phyloP scores from a whole-genome alignment of 2,888 invertebrate genomes.

The Onchidella celtica region DNA sequence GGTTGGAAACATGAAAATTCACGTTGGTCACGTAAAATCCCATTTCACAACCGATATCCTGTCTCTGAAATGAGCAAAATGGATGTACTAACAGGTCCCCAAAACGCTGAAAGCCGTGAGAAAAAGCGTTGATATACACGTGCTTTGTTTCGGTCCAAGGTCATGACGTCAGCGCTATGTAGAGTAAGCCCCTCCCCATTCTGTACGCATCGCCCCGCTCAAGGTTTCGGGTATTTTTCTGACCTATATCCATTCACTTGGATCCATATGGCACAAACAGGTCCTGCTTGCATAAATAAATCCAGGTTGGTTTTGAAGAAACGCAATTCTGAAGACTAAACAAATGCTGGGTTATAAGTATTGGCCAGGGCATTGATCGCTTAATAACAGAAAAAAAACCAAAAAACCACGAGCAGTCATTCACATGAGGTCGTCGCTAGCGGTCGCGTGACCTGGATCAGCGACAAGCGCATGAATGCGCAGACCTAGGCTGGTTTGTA shows the following conservation, averaged over 20 bases:
- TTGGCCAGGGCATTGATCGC: too few relatives aligned
- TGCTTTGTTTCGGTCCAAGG: constrained; percentile 57
- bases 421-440: too few relatives aligned
- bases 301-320: too few relatives aligned
- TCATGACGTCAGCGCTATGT: constrained; percentile 52
- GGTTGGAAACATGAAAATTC: neutral
- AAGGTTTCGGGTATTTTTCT: constrained; percentile 31
- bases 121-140: constrained; percentile 42
- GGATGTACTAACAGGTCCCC: too few relatives aligned
- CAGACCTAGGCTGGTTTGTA: neutral
- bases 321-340: too few relatives aligned
- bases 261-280: neutral
- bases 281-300: neutral
- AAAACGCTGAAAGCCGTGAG: too few relatives aligned
- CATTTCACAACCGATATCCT: too few relatives aligned
- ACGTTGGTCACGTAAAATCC: too few relatives aligned
- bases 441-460: constrained; percentile 6
- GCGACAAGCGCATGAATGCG: neutral
- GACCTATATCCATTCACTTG: constrained; percentile 47
- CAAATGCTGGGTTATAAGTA: too few relatives aligned
- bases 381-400: neutral
- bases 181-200: constrained; percentile 50
- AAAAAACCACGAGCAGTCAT: too few relatives aligned
- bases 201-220: constrained; percentile 31
- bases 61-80: too few relatives aligned